A percentile compares a stretch with the other conserved stretches of the same genome.
Conservation (phyloP, 2,113 vertebrate species). For the Ochotona princeps region DNA sequence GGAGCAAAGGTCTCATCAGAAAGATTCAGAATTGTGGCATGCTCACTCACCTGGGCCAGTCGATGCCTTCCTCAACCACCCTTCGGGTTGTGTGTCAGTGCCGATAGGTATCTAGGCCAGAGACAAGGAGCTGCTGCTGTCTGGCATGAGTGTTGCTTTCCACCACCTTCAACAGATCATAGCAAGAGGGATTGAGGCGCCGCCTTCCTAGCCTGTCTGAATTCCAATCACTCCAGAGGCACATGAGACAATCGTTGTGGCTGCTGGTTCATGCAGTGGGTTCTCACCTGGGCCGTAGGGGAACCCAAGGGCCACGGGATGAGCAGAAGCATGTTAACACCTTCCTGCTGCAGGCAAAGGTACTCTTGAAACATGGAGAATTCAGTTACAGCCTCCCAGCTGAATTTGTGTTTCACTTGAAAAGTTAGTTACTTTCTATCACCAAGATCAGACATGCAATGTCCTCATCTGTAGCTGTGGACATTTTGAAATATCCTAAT, state of each 20-base stretch:
- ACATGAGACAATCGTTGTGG: neutral
- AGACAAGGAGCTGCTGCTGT: neutral
- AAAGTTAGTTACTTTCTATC: slow-evolving; percentile 81
- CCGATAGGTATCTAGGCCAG: neutral
- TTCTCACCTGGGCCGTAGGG: neutral
- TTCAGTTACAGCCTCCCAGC: slow-evolving; percentile 45
- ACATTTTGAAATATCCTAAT: slow-evolving; percentile 82
- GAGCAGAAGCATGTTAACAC: neutral
- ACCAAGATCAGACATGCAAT: slow-evolving; percentile 80
- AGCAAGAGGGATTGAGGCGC: neutral
- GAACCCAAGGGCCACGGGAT: neutral
- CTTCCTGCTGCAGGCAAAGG: neutral
- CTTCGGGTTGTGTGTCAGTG: neutral
- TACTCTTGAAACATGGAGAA: slow-evolving; percentile 21
- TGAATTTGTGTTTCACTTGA: slow-evolving; percentile 58
- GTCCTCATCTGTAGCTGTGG: slow-evolving; percentile 77
- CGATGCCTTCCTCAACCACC: neutral
- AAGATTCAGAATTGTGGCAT: slow-evolving; percentile 4
- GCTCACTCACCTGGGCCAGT: neutral
- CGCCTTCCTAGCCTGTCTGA: slow-evolving; percentile 8
- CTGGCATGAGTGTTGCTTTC: neutral
- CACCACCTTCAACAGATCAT: neutral
- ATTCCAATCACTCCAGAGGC: neutral
- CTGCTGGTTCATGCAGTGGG: too few species aligned
- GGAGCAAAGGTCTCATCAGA: neutral